Evolutionary conservation across 2,113 vertebrate species (phyloP).

Genomic region (Lepus timidus): DNA sequence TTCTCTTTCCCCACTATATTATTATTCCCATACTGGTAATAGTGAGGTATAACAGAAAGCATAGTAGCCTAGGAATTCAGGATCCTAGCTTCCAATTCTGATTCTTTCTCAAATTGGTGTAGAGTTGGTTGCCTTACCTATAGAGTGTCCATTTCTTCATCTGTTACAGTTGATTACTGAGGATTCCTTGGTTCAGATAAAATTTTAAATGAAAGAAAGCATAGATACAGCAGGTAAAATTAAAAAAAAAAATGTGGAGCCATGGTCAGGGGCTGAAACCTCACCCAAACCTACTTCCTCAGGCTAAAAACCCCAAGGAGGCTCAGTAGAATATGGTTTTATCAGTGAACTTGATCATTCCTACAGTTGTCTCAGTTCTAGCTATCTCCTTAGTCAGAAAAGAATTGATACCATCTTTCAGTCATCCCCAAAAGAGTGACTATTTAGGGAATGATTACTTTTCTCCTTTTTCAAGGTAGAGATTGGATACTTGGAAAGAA

Average conservation of each 20-base stretch:
- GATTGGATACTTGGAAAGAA: neutral
- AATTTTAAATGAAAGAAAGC: neutral
- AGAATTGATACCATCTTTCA: neutral
- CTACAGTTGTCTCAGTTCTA: neutral
- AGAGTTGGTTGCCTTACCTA: neutral
- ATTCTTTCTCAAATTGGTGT: neutral
- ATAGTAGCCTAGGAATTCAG: neutral
- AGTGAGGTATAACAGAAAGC: neutral
- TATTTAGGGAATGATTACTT: slow-evolving; percentile 7
- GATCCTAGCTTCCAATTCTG: neutral
- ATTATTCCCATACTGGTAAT: neutral
- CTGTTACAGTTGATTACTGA: neutral
- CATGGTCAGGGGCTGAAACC: neutral
- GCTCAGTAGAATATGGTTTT: neutral
- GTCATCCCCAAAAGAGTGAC: neutral
- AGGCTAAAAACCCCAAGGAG: neutral
- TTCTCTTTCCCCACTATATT: neutral
- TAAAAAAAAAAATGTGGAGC: neutral
- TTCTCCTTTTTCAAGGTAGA: neutral
- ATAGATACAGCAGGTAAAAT: neutral
- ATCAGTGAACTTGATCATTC: neutral
- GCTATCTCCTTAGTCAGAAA: neutral
- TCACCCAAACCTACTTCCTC: neutral
- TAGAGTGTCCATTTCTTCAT: neutral
- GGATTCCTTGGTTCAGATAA: neutral